Evolutionary conservation across 1,140 invertebrate species (phyloP).

Genomic region (Drosophila willistoni): DNA sequence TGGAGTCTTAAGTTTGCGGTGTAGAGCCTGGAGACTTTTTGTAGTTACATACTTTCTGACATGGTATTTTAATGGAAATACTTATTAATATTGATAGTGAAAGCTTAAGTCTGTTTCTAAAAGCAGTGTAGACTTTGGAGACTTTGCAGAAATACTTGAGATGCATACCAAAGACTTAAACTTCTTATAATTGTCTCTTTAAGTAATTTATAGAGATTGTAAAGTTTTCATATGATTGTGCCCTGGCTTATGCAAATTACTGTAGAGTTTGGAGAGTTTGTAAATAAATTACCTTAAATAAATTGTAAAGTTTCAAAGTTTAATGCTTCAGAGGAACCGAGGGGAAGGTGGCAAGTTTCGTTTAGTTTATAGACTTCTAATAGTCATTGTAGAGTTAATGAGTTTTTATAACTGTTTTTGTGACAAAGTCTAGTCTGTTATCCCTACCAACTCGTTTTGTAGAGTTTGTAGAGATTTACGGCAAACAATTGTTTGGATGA

Average conservation of each 20-base stretch:
- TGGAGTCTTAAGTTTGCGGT: too few relatives aligned
- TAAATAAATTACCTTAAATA: not conserved
- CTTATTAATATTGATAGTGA: too few relatives aligned
- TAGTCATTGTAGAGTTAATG: not conserved
- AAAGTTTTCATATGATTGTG: not conserved
- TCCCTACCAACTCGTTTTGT: not conserved
- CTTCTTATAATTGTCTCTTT: too few relatives aligned
- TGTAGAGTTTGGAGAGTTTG: not conserved
- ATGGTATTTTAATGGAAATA: too few relatives aligned
- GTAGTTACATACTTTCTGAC: too few relatives aligned
- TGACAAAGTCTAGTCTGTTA: not conserved
- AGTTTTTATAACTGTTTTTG: not conserved
- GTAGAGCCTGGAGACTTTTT: not conserved
- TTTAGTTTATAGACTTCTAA: too few relatives aligned
- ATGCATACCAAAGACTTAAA: not conserved
- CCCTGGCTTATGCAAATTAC: not conserved
- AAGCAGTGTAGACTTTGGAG: not conserved
- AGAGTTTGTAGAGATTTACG: conserved; percentile 6
- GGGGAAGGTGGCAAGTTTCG: too few relatives aligned
- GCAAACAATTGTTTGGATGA: conserved; percentile 57
- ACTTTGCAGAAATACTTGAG: too few relatives aligned
- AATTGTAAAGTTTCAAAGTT: too few relatives aligned
- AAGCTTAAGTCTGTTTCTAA: not conserved
- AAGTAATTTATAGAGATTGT: not conserved
- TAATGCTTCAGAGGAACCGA: too few relatives aligned